A percentile compares a stretch with the other conserved stretches of the same genome.
Evolutionary conservation across 1,140 invertebrate species (phyloP).

Genomic region (Drosophila sp.): DNA sequence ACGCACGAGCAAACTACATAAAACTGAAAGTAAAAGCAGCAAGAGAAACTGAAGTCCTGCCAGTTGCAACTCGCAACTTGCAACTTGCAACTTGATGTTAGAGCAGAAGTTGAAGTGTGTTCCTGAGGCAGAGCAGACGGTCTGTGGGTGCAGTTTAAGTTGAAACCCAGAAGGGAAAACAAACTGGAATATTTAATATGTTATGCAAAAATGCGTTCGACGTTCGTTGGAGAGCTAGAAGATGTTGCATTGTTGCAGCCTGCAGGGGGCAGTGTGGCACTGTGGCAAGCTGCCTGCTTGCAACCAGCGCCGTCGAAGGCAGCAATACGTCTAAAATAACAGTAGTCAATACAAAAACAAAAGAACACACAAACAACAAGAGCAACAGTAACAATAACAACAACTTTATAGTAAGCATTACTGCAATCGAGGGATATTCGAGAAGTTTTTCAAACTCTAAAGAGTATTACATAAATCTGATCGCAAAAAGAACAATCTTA

Average conservation of each 20-base stretch:
- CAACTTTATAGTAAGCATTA: conserved; percentile 20
- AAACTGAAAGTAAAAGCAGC: conserved; percentile 71
- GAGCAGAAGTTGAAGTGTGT: conserved; percentile 19
- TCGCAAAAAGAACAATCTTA: too few relatives aligned
- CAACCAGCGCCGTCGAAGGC: conserved; percentile 22
- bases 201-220: conserved; percentile 78
- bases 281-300: conserved; percentile 1
- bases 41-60: conserved; percentile 59
- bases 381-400: conserved; percentile 22
- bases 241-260: conserved; percentile 34
- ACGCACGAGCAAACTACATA: conserved; percentile 29
- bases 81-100: conserved; percentile 50
- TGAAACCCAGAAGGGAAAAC: conserved; percentile 74
- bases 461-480: background rate
- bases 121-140: conserved; percentile 30
- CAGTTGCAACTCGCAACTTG: conserved; percentile 56
- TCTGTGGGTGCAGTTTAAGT: conserved; percentile 72
- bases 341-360: conserved; percentile 58
- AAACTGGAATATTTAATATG: conserved; percentile 81
- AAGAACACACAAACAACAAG: conserved; percentile 23
- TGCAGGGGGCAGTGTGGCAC: conserved; percentile 10
- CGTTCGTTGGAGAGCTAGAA: conserved; percentile 37
- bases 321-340: conserved; percentile 81
- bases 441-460: conserved; percentile 25
- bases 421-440: conserved; percentile 19